Evolutionary conservation across 1,140 invertebrate genomes (phyloP), one percentile per base, ranked within the genome.

Genomic region (Bombus vancouverensis): DNA sequence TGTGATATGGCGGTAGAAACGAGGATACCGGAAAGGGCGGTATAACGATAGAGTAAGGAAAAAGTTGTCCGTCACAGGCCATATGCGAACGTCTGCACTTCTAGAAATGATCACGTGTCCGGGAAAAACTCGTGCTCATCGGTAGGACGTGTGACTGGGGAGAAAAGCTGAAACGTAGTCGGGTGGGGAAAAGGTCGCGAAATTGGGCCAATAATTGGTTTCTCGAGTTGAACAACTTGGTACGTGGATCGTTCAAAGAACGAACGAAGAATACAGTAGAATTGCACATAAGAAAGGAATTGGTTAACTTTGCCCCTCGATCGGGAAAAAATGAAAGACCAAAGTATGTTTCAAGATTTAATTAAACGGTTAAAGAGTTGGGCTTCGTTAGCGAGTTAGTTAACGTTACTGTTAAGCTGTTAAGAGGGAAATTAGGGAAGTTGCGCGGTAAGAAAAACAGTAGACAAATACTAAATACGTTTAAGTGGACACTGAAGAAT

Each of bases 21-120:
- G 76, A 47, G 65, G 34, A 34, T 9, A 25, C 37, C n/a, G 37
- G 13, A 39, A 44, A 12, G 80, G 79, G 28, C 57, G 79, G 34
- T 68, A 22, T 53, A 42, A 28, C 32, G 18, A 2, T 12, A 75
- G 47, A 71, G 28, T 44, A 78, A 83, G 82, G 74, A 71, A 83
- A 44, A 59, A 77, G 74, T 83, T 78, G 62, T 78, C 65, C 74
- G 65, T 83, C 82, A 83, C 47, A 13, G 10, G 18, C 47, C 74
- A 32, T 70, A 44, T 59, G 82, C 82, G 82, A 25, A 83, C 82
- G 74, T 83, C 13, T 78, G 82, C 82, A 70, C 74, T 78, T 83
- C 47, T 83, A 47, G 22, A 37, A 66, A 83, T 22, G 82, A 77
- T 70, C 42, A 42, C 15, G 59, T 82, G 39, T 15, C 39, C 6